Percentiles rank a stretch among this genome's conserved stretches.
These are phyloP conservation scores for Zeugodacus cucurbitae DNA, from an alignment of 1,140 invertebrate species.

Conservation along the genomic window DNA sequence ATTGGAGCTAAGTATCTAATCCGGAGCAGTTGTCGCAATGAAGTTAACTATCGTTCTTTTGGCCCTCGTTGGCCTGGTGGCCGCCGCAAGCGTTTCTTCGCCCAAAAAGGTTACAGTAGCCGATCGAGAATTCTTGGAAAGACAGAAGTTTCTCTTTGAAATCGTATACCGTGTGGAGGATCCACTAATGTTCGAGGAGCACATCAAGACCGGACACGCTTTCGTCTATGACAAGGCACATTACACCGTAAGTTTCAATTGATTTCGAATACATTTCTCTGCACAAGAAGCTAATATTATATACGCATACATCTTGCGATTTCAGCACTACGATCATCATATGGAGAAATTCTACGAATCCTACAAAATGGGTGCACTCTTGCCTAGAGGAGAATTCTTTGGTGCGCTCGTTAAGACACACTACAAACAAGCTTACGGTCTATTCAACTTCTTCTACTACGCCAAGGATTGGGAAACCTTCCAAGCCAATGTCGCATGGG, in stretches of 20 bases:
- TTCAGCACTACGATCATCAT: slow-evolving; percentile 50
- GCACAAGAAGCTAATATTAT: not conserved
- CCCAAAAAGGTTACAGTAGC: slow-evolving; percentile 46
- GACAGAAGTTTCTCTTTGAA: slow-evolving; percentile 72
- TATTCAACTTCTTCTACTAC: slow-evolving; percentile 72
- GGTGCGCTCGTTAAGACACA: slow-evolving; percentile 59
- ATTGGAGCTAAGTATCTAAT: slow-evolving; percentile 55
- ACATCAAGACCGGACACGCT: slow-evolving; percentile 53
- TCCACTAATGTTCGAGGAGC: slow-evolving; percentile 58
- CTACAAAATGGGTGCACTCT: slow-evolving; percentile 51
- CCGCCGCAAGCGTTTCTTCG: slow-evolving; percentile 49
- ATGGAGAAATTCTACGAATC: slow-evolving; percentile 59
- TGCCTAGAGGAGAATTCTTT: slow-evolving; percentile 63
- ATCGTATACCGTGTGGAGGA: slow-evolving; percentile 72
- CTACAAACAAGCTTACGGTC: slow-evolving; percentile 68
- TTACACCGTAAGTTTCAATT: slow-evolving; percentile 54
- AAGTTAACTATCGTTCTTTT: slow-evolving; percentile 57
- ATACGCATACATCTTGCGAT: not conserved
- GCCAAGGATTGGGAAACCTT: slow-evolving; percentile 75
- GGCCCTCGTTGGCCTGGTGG: slow-evolving; percentile 57
- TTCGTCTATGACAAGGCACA: slow-evolving; percentile 51
- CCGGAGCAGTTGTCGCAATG: slow-evolving; percentile 60
- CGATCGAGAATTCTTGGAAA: slow-evolving; percentile 64
- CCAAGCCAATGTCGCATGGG: slow-evolving; percentile 72
- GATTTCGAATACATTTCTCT: not conserved